Base-by-base conservation (phyloP, 2,888 invertebrate species). In the Pseudeuparius sepicola region DNA sequence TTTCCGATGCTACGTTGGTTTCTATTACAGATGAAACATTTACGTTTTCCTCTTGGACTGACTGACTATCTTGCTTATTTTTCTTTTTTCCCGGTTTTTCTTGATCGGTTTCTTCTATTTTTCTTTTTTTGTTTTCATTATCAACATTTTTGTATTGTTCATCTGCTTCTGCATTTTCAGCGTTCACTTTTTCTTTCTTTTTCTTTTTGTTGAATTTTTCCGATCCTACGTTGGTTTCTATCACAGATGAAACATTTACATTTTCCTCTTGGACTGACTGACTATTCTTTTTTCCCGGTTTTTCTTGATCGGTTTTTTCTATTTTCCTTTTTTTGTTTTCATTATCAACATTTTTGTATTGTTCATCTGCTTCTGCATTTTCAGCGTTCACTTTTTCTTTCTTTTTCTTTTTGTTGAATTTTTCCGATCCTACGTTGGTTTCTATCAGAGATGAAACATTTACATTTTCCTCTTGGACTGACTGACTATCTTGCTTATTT, bases 331-430 rank as follows among this genome's bases (percentile, higher is more conserved):
- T 36, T 30, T 48, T 39, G 24, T 30, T 13, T 5, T 24, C 17
- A 23, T 3, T 9, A 18, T 30, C 15, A 11, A 3, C 7, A 30
- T 36, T 31, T 9, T 5, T 14, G 17, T 12, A 9, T 11, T 14
- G 29, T 33, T 32, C n/a, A 27, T 12, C 14, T 6, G 6, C 9
- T 6, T 24, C 24, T 47, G 65, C 42, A 60, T 62, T 45, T 52
- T 43, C 60, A 62, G 41, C 64, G 61, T 17, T 63, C 61, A 3
- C 53, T 54, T 40, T 57, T 55, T 29, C 60, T 60, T 42, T 55
- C 50, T 42, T 54, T 63, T 43, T 29, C 14, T 15, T 12, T 35
- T 27, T 23, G 36, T 40, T 44, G 40, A 56, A 56, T 14, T 44
- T 45, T 12, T 41, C 6, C 17, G 14, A 12, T 5, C 29, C 6